Conservation (phyloP, 2,888 invertebrate species). For the Euproctis similis region DNA sequence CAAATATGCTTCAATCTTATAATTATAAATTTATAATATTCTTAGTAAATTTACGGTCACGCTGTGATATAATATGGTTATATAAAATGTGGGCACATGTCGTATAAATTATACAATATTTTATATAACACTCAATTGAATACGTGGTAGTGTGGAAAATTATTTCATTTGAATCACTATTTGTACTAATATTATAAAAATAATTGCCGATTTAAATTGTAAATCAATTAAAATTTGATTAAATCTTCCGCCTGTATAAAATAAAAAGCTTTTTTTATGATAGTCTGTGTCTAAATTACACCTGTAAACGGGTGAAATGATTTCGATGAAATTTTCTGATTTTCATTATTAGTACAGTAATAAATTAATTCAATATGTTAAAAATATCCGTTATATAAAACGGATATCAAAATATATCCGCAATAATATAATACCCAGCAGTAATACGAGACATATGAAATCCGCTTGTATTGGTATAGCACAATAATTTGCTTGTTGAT, state of each 20-base stretch:
- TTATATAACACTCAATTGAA: background rate
- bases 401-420: slow-evolving; percentile 7
- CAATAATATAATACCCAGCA: slow-evolving; percentile 6
- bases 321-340: too few species aligned
- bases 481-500: slow-evolving; percentile 7
- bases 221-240: too few species aligned
- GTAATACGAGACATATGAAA: slow-evolving; percentile 24
- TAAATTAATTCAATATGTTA: too few species aligned
- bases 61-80: background rate
- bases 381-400: slow-evolving; percentile 2
- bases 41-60: background rate
- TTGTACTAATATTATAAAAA: background rate
- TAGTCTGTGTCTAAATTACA: too few species aligned
- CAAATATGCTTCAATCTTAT: too few species aligned
- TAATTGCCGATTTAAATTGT: too few species aligned
- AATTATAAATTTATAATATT: background rate
- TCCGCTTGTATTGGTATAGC: slow-evolving; percentile 17
- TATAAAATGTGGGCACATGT: background rate
- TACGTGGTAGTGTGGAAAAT: too few species aligned
- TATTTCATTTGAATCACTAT: background rate
- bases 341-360: too few species aligned
- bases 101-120: background rate
- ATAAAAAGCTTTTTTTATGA: too few species aligned
- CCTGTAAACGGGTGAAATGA: too few species aligned
- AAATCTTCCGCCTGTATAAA: too few species aligned